Evolutionary conservation across 2,888 invertebrate genomes (phyloP), one percentile per base, ranked within the genome.

Genomic region (Sinopyrophorus schimmeli): DNA sequence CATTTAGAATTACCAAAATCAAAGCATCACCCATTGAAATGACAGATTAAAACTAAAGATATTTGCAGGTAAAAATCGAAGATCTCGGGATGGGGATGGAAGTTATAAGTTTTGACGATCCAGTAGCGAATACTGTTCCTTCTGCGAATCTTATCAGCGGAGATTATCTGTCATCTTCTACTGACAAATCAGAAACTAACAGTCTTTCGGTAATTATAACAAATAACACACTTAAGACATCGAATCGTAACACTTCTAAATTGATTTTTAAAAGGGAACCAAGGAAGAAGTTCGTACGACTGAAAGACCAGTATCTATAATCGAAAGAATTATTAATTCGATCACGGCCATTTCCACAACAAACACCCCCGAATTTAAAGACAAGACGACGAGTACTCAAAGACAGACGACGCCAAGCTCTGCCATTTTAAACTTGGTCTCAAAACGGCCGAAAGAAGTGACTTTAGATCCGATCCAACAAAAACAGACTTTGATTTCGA

Each of bases 301-400:
- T 7, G 67, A 68, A 58, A 70, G 69, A 61, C 60, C 68, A 23
- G 61, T 68, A 10, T 72, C 73, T 10, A 70, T 74, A 47, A 70
- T 74, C 26, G 74, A 74, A 58, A 63, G 70, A 62, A 73, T 74
- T 24, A 73, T 74, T 51, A 73, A 71, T 57, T 72, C 72, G 43
- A 71, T 74, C 49, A 69, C 72, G 9, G 65, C 72, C 39, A 71
- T 69, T 52, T 67, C 70, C 28, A 70, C 72, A 5, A 68, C 71
- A 14, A 57, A 63, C 16, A 51, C 64, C 21, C 60, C 61, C 7
- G 53, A 54, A 38, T 32, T 16, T 14, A 47, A 48, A 10, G 53
- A 53, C 5, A 49, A 24, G 18, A 47, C 49, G 23, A 57, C 55
- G 11, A 38, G 54, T 21, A 57, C 64, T 3, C 60, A 46, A 23